phyloP scores from a whole-genome alignment of 2,113 vertebrate species.

The Chloropsis cyanopogon region DNA sequence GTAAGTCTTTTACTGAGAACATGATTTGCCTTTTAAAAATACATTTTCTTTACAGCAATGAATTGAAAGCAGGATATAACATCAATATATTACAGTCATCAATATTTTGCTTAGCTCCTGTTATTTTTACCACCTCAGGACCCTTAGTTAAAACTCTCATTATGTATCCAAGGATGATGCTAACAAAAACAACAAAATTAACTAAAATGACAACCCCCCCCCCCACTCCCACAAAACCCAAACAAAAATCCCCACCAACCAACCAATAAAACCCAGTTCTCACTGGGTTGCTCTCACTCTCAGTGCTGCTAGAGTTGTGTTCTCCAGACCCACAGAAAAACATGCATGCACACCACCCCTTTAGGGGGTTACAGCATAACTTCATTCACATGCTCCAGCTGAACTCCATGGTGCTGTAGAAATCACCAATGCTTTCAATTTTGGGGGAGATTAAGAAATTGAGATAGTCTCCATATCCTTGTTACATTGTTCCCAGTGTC shows the following conservation, averaged over 20 bases:
- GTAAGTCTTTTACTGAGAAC: neutral
- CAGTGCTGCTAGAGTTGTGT: neutral
- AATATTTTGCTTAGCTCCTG: neutral
- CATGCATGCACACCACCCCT: fast-evolving
- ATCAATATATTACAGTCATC: neutral
- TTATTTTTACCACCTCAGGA: neutral
- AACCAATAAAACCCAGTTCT: neutral
- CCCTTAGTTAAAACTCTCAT: neutral
- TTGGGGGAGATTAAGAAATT: neutral
- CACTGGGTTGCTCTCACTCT: too few species aligned
- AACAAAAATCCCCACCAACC: neutral
- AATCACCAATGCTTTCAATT: neutral
- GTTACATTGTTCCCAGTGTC: neutral
- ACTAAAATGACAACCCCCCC: neutral
- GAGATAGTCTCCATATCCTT: neutral
- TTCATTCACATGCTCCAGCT: neutral
- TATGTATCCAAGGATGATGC: neutral
- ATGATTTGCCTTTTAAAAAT: neutral
- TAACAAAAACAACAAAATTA: neutral
- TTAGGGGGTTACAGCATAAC: neutral
- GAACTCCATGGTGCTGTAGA: neutral
- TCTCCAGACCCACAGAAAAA: neutral
- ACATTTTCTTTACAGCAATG: neutral
- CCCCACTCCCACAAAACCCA: neutral
- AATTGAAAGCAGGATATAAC: neutral